Evolutionary conservation across 1,140 invertebrate genomes (phyloP).

Genomic region (Meteorus sp.): DNA sequence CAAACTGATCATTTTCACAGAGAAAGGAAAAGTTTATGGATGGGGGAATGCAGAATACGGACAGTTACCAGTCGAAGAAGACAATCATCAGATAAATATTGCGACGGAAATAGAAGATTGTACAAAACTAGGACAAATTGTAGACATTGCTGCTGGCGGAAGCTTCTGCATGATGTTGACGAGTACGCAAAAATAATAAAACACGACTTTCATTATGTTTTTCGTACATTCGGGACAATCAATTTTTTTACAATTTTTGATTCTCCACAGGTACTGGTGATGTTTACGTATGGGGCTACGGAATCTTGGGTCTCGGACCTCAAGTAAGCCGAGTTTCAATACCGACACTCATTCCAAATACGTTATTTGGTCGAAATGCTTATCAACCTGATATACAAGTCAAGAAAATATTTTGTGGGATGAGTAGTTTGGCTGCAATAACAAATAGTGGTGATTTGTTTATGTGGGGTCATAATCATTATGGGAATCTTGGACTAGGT

Average conservation of each 20-base stretch:
- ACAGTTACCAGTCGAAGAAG: slow-evolving; percentile 65
- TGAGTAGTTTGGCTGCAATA: slow-evolving; percentile 79
- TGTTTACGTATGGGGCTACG: slow-evolving; percentile 92
- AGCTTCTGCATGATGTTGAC: slow-evolving; percentile 84
- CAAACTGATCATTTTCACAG: slow-evolving; percentile 57
- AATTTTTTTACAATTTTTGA: slow-evolving; percentile 26
- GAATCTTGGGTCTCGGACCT: slow-evolving; percentile 87
- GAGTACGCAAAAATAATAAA: slow-evolving; percentile 62
- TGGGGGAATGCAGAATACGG: slow-evolving; percentile 97
- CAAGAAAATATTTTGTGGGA: slow-evolving; percentile 69
- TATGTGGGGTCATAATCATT: slow-evolving; percentile 87
- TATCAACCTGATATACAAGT: slow-evolving; percentile 71
- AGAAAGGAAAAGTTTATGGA: slow-evolving; percentile 91
- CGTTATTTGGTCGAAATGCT: slow-evolving; percentile 83
- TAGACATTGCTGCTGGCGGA: slow-evolving; percentile 83
- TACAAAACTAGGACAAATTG: slow-evolving; percentile 72
- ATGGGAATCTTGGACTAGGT: slow-evolving; percentile 81
- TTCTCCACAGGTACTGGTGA: slow-evolving; percentile 70
- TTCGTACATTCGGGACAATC: slow-evolving; percentile 1
- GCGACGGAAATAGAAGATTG: slow-evolving; percentile 69
- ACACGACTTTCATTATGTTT: not conserved
- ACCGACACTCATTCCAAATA: slow-evolving; percentile 74
- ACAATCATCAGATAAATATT: slow-evolving; percentile 67
- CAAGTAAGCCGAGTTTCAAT: slow-evolving; percentile 65
- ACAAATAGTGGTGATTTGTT: slow-evolving; percentile 81